A percentile compares a stretch with the other conserved stretches of the same genome.
These are phyloP conservation scores for Hypotaenidia okinawae DNA, from an alignment of 2,797 vertebrate species.

Conservation along the genomic window DNA sequence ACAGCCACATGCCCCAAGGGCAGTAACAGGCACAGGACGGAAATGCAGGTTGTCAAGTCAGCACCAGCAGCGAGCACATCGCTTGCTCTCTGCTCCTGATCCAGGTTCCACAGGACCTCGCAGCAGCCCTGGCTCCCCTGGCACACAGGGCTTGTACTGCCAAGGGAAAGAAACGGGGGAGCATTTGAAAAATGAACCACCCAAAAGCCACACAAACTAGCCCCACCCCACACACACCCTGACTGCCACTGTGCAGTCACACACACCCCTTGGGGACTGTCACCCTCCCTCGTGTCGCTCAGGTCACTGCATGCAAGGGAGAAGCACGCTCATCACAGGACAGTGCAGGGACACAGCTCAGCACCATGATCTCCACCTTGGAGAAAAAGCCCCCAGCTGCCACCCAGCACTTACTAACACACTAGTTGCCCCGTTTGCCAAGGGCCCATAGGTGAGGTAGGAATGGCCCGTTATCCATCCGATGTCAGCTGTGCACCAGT, in stretches of 20 bases:
- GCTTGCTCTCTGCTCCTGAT: background rate
- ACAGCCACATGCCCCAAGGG: background rate
- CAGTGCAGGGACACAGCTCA: background rate
- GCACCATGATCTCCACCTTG: background rate
- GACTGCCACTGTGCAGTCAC: accelerated
- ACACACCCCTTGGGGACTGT: accelerated
- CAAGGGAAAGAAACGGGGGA: background rate
- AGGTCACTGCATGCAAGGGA: background rate
- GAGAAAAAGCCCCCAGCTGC: background rate
- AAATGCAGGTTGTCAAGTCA: background rate
- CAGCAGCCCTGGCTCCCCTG: background rate
- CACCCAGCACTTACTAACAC: conserved; percentile 85
- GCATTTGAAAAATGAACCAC: background rate
- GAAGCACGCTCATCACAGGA: background rate
- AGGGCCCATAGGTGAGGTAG: conserved; percentile 93
- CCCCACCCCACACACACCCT: too few species aligned
- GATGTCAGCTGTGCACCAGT: conserved; percentile 98
- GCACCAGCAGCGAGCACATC: background rate
- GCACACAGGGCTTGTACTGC: background rate
- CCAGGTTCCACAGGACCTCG: background rate
- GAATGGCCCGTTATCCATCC: conserved; percentile 99
- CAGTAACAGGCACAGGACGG: background rate
- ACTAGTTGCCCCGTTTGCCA: conserved; percentile 93
- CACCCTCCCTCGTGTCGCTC: background rate
- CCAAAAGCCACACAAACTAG: background rate